A percentile compares a stretch with the other conserved stretches of the same genome.
Conservation (phyloP, 2,113 vertebrate genomes). For the Tragelaphus imberbis region DNA sequence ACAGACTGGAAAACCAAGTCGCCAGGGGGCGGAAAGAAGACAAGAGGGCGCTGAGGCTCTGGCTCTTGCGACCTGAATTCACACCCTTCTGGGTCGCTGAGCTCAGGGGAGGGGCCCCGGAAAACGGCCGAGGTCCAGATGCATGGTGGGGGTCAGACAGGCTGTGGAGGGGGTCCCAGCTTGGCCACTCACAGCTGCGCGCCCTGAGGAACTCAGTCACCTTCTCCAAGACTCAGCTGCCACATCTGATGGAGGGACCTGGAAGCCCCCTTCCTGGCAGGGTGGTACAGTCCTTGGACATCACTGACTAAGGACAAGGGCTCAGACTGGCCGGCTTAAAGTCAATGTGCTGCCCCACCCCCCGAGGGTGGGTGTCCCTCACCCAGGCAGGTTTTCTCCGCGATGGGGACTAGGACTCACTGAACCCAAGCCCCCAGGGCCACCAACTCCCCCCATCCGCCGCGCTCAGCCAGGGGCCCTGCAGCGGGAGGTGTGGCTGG, state of each 20-base stretch:
- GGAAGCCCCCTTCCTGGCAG: neutral
- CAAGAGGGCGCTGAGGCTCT: neutral
- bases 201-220: neutral
- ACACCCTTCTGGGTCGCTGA: rapidly evolving
- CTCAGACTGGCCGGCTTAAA: neutral
- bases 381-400: neutral
- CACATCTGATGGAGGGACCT: neutral
- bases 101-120: neutral
- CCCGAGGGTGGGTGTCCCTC: neutral
- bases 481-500: rapidly evolving
- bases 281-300: neutral
- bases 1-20: slow-evolving; percentile 33
- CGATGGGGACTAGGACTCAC: neutral
- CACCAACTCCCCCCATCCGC: no score
- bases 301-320: neutral
- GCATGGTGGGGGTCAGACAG: neutral
- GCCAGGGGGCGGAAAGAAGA: neutral
- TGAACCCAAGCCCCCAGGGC: neutral
- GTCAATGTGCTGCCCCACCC: neutral
- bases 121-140: neutral
- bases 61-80: neutral
- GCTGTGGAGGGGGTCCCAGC: neutral
- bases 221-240: neutral
- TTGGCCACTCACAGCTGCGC: neutral
- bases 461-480: no score